A percentile compares a stretch with the other conserved stretches of the same genome.
phyloP scores from a whole-genome alignment of 2,113 vertebrate genomes.

The Notiomystis cincta region DNA sequence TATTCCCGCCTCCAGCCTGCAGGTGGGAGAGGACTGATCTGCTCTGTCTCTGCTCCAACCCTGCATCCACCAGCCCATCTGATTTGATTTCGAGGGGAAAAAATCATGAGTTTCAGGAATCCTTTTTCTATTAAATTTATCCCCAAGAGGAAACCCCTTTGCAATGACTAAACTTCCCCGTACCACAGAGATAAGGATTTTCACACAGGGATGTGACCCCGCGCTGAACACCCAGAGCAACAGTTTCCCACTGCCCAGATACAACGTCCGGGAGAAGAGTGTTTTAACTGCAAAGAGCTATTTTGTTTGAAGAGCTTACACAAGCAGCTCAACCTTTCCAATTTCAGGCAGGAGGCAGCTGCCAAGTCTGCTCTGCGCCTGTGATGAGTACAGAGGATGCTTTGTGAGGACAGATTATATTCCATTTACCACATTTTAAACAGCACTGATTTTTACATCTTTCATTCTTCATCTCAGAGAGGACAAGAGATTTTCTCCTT shows the following conservation, averaged over 20 bases:
- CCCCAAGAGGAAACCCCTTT: not conserved
- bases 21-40: not conserved
- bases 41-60: not conserved
- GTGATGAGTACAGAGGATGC: not conserved
- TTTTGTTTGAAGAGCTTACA: not conserved
- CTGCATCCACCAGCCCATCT: not conserved
- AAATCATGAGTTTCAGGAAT: not conserved
- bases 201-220: accelerated
- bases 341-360: not conserved
- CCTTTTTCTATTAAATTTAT: not conserved
- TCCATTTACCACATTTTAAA: not conserved
- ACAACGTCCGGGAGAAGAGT: not conserved
- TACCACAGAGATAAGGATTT: not conserved
- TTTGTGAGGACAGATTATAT: not conserved
- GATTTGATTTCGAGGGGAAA: not conserved
- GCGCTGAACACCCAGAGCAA: not conserved
- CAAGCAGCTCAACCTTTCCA: not conserved
- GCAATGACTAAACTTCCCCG: not conserved
- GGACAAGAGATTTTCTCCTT: not conserved
- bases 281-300: not conserved
- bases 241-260: not conserved
- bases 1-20: not conserved
- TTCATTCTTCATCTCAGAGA: not conserved
- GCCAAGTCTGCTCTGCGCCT: not conserved
- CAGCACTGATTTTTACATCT: not conserved